These are phyloP conservation scores for Ennomos quercinarius DNA, from an alignment of 2,888 invertebrate species.

Conservation along the genomic window DNA sequence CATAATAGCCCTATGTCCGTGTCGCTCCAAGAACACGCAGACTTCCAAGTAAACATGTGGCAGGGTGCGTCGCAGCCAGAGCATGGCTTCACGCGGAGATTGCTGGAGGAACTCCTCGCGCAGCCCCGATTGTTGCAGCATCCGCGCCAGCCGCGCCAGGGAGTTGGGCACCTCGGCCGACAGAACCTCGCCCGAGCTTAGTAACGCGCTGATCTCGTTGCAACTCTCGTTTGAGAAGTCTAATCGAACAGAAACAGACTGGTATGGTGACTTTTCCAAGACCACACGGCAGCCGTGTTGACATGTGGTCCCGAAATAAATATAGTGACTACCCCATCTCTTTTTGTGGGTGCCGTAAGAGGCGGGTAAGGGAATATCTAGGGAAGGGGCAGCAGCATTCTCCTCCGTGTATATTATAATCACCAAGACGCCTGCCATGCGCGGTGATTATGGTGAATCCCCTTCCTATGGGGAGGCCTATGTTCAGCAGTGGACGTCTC, in stretches of 20 bases:
- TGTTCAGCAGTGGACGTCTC: no score
- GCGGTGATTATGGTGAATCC: no score
- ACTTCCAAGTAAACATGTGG: constrained; percentile 70
- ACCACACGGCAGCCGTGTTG: no score
- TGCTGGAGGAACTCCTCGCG: constrained; percentile 78
- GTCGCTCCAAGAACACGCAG: constrained; percentile 86
- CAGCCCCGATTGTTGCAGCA: constrained; percentile 71
- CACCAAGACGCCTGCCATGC: no score
- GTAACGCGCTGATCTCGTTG: constrained; percentile 88
- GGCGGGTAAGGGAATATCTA: no score
- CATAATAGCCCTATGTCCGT: constrained; percentile 89
- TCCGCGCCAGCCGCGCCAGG: constrained; percentile 72
- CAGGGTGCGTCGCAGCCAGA: constrained; percentile 86
- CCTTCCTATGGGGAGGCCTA: no score
- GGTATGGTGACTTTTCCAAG: no score
- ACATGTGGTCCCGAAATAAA: no score
- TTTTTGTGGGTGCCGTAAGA: no score
- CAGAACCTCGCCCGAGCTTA: constrained; percentile 89
- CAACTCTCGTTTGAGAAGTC: constrained; percentile 88
- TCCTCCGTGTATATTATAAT: no score
- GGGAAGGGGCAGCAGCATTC: no score
- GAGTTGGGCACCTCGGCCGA: constrained; percentile 90
- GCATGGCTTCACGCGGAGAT: constrained; percentile 67
- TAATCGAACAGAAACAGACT: constrained; percentile 39
- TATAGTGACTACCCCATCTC: no score